A percentile compares a stretch with the other conserved stretches of the same genome.
These are phyloP conservation scores for Pherbina coryleti DNA, from an alignment of 2,888 invertebrate genomes.

Conservation along the genomic window DNA sequence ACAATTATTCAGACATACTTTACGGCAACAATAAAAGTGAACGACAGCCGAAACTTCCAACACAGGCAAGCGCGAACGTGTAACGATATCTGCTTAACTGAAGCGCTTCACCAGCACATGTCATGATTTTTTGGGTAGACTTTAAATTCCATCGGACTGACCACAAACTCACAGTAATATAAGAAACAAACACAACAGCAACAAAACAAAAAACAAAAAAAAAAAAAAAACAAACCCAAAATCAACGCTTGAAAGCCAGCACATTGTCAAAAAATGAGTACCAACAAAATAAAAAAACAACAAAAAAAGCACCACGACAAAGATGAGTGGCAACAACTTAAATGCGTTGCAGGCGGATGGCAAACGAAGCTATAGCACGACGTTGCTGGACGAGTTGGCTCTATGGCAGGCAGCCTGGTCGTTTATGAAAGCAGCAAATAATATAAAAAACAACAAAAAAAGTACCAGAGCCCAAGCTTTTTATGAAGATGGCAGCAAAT, in stretches of 20 bases:
- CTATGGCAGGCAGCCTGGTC: conserved; percentile 26
- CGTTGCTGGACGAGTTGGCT: conserved; percentile 52
- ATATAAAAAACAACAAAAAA: neutral
- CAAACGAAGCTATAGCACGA: conserved; percentile 56
- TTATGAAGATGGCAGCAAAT: neutral
- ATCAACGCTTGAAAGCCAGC: neutral
- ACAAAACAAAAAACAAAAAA: conserved; percentile 21
- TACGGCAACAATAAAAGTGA: too few species aligned
- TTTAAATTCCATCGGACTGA: neutral
- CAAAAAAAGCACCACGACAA: neutral
- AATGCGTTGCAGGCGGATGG: conserved; percentile 26
- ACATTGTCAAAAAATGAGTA: neutral
- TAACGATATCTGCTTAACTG: neutral
- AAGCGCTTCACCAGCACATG: neutral
- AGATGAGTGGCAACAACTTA: conserved; percentile 1
- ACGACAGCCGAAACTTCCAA: too few species aligned
- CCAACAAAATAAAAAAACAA: neutral
- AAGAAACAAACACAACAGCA: conserved; percentile 32
- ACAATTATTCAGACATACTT: too few species aligned
- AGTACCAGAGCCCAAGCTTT: neutral
- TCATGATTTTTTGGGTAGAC: neutral
- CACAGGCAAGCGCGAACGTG: too few species aligned
- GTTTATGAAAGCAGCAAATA: conserved; percentile 19
- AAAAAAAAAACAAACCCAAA: conserved; percentile 5
- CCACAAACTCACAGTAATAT: neutral